A percentile compares a stretch with the other conserved stretches of the same genome.
These are phyloP conservation scores for Pherbina coryleti DNA, from an alignment of 2,888 invertebrate genomes.

Conservation along the genomic window DNA sequence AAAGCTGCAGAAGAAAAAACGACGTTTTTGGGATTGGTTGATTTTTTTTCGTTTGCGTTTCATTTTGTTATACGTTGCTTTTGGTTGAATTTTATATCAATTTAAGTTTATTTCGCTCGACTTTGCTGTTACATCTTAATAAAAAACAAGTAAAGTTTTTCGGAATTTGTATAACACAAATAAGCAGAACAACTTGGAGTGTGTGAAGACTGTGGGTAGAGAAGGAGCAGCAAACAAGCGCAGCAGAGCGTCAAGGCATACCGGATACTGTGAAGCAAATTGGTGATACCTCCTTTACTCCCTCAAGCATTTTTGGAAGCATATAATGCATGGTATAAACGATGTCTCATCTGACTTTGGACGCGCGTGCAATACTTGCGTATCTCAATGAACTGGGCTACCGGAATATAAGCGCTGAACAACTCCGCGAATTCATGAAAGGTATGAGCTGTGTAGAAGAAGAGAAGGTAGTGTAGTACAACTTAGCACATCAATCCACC, in stretches of 20 bases:
- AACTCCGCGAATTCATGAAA: conserved; percentile 83
- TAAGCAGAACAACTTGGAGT: background rate
- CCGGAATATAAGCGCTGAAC: conserved; percentile 79
- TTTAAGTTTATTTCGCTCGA: conserved; percentile 19
- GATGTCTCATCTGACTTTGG: conserved; percentile 71
- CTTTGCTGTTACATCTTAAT: background rate
- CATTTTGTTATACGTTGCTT: conserved; percentile 26
- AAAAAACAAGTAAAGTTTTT: background rate
- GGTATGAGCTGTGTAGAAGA: conserved; percentile 71
- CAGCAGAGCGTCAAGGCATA: conserved; percentile 34
- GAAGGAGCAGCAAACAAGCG: conserved; percentile 13
- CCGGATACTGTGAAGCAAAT: conserved; percentile 29
- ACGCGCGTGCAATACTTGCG: conserved; percentile 80
- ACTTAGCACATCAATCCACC: too few species aligned
- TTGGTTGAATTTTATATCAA: conserved; percentile 19
- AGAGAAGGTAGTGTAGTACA: background rate
- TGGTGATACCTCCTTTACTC: background rate
- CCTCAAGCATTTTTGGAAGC: background rate
- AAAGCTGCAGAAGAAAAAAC: conserved; percentile 8
- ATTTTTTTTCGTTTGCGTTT: conserved; percentile 21
- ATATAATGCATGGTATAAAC: conserved; percentile 47
- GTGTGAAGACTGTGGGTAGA: background rate
- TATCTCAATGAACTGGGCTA: conserved; percentile 84
- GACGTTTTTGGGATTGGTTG: conserved; percentile 27
- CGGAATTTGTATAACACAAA: conserved; percentile 20